Percentiles rank a stretch among this genome's conserved stretches.
These are phyloP conservation scores for Proctacanthus coquilletti DNA, from an alignment of 1,140 invertebrate genomes.

Conservation along the genomic window DNA sequence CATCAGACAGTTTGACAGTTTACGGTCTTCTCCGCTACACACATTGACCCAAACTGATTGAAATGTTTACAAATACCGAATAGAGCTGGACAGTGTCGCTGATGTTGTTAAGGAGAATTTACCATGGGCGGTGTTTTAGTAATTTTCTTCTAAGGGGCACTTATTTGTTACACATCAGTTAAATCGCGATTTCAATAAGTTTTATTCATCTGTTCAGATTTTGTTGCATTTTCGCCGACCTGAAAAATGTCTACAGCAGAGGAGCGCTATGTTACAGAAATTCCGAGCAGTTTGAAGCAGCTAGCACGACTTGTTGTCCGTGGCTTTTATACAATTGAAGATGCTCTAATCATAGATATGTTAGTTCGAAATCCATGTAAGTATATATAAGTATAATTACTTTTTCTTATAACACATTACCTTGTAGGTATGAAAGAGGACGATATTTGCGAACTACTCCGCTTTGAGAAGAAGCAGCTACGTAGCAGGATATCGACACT, in stretches of 20 bases:
- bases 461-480: slow-evolving; percentile 90
- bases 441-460: slow-evolving; percentile 82
- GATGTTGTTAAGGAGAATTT: no score
- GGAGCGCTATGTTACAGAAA: slow-evolving; percentile 50
- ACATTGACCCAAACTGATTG: background rate
- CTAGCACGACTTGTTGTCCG: slow-evolving; percentile 76
- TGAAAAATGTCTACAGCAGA: slow-evolving; percentile 1
- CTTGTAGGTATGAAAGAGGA: slow-evolving; percentile 83
- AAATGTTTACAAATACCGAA: no score
- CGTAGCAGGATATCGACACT: slow-evolving; percentile 70
- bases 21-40: background rate
- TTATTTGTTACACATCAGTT: no score
- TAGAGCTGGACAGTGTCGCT: no score
- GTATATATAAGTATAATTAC: slow-evolving; percentile 15
- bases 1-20: background rate
- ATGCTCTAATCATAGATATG: slow-evolving; percentile 89
- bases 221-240: no score
- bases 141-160: background rate
- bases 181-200: background rate
- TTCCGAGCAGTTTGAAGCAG: slow-evolving; percentile 80
- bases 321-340: slow-evolving; percentile 87
- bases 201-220: background rate
- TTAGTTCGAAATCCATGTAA: slow-evolving; percentile 81
- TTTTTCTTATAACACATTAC: background rate
- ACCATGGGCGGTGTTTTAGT: background rate